Percentiles rank a stretch among this genome's conserved stretches.
phyloP scores from a whole-genome alignment of 2,888 invertebrate species.

The Poecilobothrus nobilitatus region DNA sequence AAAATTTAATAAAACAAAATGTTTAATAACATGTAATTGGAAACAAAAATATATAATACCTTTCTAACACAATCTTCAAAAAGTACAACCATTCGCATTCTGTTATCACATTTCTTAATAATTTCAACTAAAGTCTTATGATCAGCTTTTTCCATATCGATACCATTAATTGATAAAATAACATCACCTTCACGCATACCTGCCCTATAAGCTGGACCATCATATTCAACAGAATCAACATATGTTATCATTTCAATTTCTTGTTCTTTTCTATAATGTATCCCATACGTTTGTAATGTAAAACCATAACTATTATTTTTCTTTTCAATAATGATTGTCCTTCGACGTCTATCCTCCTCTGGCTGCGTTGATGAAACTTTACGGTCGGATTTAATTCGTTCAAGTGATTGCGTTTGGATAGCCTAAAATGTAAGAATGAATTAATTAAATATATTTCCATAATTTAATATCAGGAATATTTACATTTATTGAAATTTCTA shows the following conservation, averaged over 20 bases:
- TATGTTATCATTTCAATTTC: conserved; percentile 96
- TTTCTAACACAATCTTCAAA: conserved; percentile 95
- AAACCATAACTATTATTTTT: conserved; percentile 88
- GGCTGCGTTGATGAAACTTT: conserved; percentile 57
- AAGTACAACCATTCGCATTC: conserved; percentile 92
- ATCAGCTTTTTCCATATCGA: conserved; percentile 88
- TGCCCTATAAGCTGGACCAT: conserved; percentile 83
- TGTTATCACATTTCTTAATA: conserved; percentile 78
- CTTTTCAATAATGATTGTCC: conserved; percentile 88
- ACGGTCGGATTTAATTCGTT: conserved; percentile 64
- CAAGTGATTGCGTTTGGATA: conserved; percentile 55
- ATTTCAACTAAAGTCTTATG: conserved; percentile 87
- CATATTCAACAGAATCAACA: conserved; percentile 90
- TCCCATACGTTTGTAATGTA: conserved; percentile 94
- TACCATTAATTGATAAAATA: conserved; percentile 92
- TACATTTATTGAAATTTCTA: background rate
- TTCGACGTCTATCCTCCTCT: conserved; percentile 76
- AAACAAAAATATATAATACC: conserved; percentile 43
- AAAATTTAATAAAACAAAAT: conserved; percentile 8
- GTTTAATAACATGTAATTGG: background rate
- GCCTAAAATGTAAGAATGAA: conserved; percentile 7
- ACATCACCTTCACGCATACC: conserved; percentile 96
- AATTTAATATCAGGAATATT: background rate
- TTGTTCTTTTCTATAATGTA: conserved; percentile 88
- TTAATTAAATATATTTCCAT: no score